Evolutionary conservation across 2,888 invertebrate species (phyloP).

Genomic region (Eumacrocentrus americanus): DNA sequence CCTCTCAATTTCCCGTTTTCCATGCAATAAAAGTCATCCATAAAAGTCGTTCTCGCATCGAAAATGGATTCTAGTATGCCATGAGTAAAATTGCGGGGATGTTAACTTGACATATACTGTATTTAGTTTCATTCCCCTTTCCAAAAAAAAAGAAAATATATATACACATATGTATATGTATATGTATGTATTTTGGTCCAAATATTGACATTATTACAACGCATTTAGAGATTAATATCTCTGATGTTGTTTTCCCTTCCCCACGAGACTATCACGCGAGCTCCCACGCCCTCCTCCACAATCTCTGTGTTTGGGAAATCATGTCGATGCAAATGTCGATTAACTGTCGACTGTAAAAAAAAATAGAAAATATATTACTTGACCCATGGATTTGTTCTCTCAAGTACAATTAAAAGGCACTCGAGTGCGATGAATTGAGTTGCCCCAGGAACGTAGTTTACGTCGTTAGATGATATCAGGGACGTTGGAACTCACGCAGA

Average conservation of each 20-base stretch:
- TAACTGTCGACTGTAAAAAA: background rate
- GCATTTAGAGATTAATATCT: background rate
- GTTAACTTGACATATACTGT: slow-evolving; percentile 1
- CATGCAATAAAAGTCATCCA: slow-evolving; percentile 18
- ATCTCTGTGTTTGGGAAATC: slow-evolving; percentile 11
- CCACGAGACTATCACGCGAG: slow-evolving; percentile 1
- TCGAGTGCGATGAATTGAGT: slow-evolving; percentile 10
- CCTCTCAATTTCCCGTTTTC: slow-evolving; percentile 30
- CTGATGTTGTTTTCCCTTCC: background rate
- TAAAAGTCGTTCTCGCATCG: slow-evolving; percentile 15
- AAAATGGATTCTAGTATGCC: slow-evolving; percentile 13
- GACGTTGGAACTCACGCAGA: slow-evolving; percentile 13
- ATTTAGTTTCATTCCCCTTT: background rate
- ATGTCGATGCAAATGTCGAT: slow-evolving; percentile 10
- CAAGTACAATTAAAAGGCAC: slow-evolving; percentile 11
- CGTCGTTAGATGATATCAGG: slow-evolving; percentile 16
- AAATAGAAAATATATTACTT: background rate
- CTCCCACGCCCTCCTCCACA: background rate
- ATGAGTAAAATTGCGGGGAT: slow-evolving; percentile 11
- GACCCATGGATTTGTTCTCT: slow-evolving; percentile 3
- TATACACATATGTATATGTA: background rate
- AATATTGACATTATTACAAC: background rate
- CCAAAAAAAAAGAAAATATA: background rate
- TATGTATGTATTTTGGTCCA: background rate
- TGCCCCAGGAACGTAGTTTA: slow-evolving; percentile 8